Percentiles rank a stretch among this genome's conserved stretches.
phyloP scores from a whole-genome alignment of 1,140 invertebrate genomes.

The Calosoma granatense region DNA sequence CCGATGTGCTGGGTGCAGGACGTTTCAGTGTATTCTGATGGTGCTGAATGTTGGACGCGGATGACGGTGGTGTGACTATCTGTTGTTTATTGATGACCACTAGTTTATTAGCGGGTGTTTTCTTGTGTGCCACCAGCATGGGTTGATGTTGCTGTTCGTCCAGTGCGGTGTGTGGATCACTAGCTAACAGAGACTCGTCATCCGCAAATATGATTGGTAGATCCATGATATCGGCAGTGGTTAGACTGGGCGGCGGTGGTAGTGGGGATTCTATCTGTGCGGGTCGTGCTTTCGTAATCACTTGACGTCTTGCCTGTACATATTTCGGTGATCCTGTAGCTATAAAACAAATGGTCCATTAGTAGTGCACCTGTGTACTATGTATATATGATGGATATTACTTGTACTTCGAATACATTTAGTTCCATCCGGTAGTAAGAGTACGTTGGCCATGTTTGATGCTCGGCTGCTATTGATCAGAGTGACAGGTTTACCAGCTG shows the following conservation, averaged over 20 bases:
- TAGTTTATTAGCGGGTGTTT: constrained; percentile 23
- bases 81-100: constrained; percentile 27
- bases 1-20: constrained; percentile 18
- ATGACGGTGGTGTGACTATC: constrained; percentile 19
- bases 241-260: constrained; percentile 38
- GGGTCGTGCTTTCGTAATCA: constrained; percentile 18
- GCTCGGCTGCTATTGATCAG: constrained; percentile 18
- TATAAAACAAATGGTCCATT: constrained; percentile 26
- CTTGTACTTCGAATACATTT: background rate
- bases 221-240: constrained; percentile 49
- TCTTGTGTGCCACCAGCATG: constrained; percentile 20
- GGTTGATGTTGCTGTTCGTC: constrained; percentile 20
- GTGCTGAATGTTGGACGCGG: constrained; percentile 18
- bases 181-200: constrained; percentile 42
- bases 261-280: constrained; percentile 17
- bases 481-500: constrained; percentile 22
- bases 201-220: constrained; percentile 58
- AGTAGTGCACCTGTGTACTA: constrained; percentile 28
- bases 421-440: constrained; percentile 28
- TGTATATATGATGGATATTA: constrained; percentile 27
- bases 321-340: constrained; percentile 23
- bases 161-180: constrained; percentile 27
- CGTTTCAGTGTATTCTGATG: constrained; percentile 18
- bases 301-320: constrained; percentile 14
- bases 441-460: constrained; percentile 18